A percentile compares a stretch with the other conserved stretches of the same genome.
These are phyloP conservation scores for Chaetoderma sp. DNA, from an alignment of 2,888 invertebrate genomes.

Conservation along the genomic window DNA sequence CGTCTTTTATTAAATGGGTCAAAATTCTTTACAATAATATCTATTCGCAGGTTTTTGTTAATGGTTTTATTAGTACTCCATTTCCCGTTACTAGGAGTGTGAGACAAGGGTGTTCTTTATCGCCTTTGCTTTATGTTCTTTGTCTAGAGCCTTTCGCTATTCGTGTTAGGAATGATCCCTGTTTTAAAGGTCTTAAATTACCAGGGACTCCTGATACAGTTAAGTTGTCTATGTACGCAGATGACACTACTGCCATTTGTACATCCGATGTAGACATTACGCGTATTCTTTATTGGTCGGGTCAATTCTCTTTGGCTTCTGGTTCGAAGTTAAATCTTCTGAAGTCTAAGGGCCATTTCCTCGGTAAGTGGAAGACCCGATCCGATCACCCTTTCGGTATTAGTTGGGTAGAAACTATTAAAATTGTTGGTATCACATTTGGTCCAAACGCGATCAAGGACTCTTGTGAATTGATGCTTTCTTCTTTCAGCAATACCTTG, in stretches of 20 bases:
- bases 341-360: constrained; percentile 30
- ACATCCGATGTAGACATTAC: neutral
- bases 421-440: neutral
- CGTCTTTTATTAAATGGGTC: constrained; percentile 35
- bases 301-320: constrained; percentile 12
- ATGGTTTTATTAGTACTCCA: neutral
- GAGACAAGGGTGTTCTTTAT: constrained; percentile 13
- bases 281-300: constrained; percentile 3
- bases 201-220: neutral
- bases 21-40: constrained; percentile 31
- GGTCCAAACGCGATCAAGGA: neutral
- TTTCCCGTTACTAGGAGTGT: constrained; percentile 7
- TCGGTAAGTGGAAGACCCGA: constrained; percentile 35
- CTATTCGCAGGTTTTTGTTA: neutral
- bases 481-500: neutral
- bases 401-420: neutral
- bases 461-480: neutral
- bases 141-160: constrained; percentile 7
- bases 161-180: neutral
- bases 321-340: constrained; percentile 30
- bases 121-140: constrained; percentile 3
- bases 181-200: constrained; percentile 20
- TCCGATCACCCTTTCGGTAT: constrained; percentile 37
- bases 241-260: constrained; percentile 14
- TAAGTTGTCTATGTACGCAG: constrained; percentile 18